These are phyloP conservation scores for Halcyon senegalensis DNA, from an alignment of 2,113 vertebrate genomes.

Conservation along the genomic window DNA sequence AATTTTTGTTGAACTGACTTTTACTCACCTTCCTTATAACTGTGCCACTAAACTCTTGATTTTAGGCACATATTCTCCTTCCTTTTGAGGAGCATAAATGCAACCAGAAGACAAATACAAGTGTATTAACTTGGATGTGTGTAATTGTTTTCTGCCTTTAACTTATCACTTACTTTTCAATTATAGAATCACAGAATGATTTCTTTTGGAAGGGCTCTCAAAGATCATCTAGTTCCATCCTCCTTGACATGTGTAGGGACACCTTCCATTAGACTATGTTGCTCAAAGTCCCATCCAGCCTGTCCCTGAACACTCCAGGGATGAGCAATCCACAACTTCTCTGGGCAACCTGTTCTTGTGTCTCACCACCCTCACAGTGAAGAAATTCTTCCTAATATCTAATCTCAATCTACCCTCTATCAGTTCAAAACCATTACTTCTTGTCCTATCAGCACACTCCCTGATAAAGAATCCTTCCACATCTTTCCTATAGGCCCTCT, in stretches of 20 bases:
- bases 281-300: not conserved
- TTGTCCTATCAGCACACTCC: not conserved
- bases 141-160: not conserved
- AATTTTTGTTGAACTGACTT: not conserved
- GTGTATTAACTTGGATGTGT: not conserved
- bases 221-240: not conserved
- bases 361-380: not conserved
- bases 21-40: not conserved
- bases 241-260: not conserved
- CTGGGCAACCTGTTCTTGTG: not conserved
- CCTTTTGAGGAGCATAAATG: not conserved
- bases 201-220: not conserved
- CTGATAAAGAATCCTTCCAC: not conserved
- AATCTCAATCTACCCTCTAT: not conserved
- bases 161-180: not conserved
- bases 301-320: no score
- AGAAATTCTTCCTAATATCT: not conserved
- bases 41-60: not conserved
- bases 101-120: not conserved
- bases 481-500: not conserved
- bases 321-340: not conserved
- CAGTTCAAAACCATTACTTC: not conserved
- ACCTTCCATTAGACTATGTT: not conserved
- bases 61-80: not conserved
- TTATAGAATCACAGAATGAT: not conserved